These are phyloP conservation scores for Drosophila maculinotata DNA, from an alignment of 2,888 invertebrate species.

Conservation along the genomic window DNA sequence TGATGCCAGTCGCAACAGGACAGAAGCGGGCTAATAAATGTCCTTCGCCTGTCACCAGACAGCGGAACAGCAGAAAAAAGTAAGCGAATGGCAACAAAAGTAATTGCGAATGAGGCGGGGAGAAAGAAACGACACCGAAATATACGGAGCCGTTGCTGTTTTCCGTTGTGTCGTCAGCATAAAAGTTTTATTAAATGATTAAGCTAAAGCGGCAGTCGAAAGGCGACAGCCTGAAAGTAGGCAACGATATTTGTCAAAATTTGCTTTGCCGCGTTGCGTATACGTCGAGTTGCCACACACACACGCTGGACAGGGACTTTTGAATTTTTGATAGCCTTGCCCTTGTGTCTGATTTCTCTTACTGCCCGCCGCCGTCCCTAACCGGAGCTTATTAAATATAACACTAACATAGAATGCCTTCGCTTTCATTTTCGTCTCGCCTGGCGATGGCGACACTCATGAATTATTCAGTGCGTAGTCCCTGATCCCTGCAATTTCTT, in stretches of 20 bases:
- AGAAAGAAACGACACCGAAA: constrained; percentile 22
- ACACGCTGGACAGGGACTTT: constrained; percentile 49
- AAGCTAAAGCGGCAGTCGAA: constrained; percentile 58
- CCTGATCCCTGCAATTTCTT: constrained; percentile 51
- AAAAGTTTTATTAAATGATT: constrained; percentile 79
- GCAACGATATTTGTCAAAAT: constrained; percentile 67
- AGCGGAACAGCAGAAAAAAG: constrained; percentile 16
- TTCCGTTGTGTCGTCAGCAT: constrained; percentile 61
- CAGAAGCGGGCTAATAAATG: constrained; percentile 57
- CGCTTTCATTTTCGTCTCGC: constrained; percentile 25
- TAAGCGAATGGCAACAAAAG: constrained; percentile 50
- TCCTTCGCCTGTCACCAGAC: constrained; percentile 38
- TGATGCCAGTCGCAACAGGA: constrained; percentile 30
- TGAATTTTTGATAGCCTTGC: constrained; percentile 72
- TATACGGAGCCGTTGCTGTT: constrained; percentile 11
- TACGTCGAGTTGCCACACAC: constrained; percentile 10
- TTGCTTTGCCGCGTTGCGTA: constrained; percentile 28
- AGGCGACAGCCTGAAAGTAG: constrained; percentile 45
- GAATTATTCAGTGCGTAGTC: constrained; percentile 75
- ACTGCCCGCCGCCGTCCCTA: neutral
- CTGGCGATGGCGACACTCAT: constrained; percentile 57
- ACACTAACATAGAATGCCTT: constrained; percentile 42
- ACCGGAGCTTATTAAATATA: constrained; percentile 70
- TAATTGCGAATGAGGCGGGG: constrained; percentile 48
- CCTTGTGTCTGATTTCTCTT: constrained; percentile 55